phyloP scores from a whole-genome alignment of 1,140 invertebrate genomes.

The Calosoma granatense region DNA sequence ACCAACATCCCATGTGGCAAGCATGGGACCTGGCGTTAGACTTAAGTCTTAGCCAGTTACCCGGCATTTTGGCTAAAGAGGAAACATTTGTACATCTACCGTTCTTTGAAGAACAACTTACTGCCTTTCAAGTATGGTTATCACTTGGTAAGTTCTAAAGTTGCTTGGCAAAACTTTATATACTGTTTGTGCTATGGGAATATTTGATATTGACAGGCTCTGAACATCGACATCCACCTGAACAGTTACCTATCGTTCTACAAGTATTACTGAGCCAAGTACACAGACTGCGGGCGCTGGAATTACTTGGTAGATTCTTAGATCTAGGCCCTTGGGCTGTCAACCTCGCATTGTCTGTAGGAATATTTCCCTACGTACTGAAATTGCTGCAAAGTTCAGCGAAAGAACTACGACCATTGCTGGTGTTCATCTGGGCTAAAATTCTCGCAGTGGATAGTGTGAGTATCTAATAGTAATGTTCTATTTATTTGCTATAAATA shows the following conservation, averaged over 20 bases:
- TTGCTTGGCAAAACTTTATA: background rate
- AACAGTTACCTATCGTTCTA: constrained; percentile 95
- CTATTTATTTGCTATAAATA: constrained; percentile 14
- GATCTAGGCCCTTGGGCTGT: constrained; percentile 97
- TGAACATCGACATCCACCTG: constrained; percentile 70
- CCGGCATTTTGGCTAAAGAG: constrained; percentile 55
- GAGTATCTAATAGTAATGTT: constrained; percentile 33
- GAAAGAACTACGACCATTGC: constrained; percentile 77
- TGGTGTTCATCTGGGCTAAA: constrained; percentile 99
- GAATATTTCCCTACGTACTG: constrained; percentile 97
- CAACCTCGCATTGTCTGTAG: constrained; percentile 89
- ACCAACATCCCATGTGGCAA: constrained; percentile 86
- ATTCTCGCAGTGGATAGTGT: constrained; percentile 94
- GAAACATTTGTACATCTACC: constrained; percentile 65
- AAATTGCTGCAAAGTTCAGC: constrained; percentile 91
- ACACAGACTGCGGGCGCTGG: constrained; percentile 87
- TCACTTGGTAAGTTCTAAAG: constrained; percentile 49
- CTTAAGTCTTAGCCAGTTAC: constrained; percentile 82
- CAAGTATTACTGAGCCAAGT: constrained; percentile 96
- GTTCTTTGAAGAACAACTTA: constrained; percentile 97
- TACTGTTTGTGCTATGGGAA: background rate
- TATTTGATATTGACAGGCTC: constrained; percentile 39
- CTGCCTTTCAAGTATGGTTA: constrained; percentile 97
- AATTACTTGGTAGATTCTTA: constrained; percentile 89
- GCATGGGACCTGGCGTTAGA: constrained; percentile 97